Percentiles rank a stretch among this genome's conserved stretches.
These are phyloP conservation scores for Actinia tenebrosa DNA, from an alignment of 64 coral and sea anemone genomes.

Conservation along the genomic window DNA sequence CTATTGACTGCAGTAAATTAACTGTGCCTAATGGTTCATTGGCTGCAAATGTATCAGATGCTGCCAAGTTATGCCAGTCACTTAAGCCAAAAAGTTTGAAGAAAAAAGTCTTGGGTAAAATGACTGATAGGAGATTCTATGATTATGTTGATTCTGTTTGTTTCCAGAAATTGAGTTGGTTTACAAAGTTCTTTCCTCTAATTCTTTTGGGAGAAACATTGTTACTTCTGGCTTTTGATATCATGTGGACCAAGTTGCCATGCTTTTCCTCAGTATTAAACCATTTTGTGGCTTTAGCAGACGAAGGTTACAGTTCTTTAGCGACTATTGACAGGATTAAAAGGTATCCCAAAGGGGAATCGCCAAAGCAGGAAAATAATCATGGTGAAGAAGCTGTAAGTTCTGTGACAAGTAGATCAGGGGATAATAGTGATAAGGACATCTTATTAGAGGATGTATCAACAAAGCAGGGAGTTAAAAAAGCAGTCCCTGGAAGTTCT, in stretches of 20 bases:
- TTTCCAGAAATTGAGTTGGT: not conserved
- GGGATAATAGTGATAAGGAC: too few species aligned
- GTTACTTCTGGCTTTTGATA: not conserved
- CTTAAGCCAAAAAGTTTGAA: not conserved
- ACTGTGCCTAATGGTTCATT: not conserved
- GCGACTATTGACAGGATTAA: not conserved
- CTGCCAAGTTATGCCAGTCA: not conserved
- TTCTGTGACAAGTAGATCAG: too few species aligned
- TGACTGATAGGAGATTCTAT: constrained; percentile 19
- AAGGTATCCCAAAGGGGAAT: too few species aligned
- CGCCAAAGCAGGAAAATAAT: too few species aligned
- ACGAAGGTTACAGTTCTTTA: not conserved
- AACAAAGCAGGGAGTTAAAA: too few species aligned
- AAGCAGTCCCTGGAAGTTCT: too few species aligned
- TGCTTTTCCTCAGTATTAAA: constrained; percentile 36
- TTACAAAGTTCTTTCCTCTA: not conserved
- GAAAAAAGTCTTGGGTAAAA: not conserved
- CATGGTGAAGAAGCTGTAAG: too few species aligned
- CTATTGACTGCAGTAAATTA: not conserved
- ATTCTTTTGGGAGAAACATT: constrained; percentile 4
- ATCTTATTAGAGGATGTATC: too few species aligned
- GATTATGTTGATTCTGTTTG: constrained; percentile 28
- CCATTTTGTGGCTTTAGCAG: not conserved
- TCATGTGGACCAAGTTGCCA: constrained; percentile 34
- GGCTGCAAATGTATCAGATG: not conserved